phyloP scores from a whole-genome alignment of 2,113 vertebrate species.

The Ciconia boyciana region DNA sequence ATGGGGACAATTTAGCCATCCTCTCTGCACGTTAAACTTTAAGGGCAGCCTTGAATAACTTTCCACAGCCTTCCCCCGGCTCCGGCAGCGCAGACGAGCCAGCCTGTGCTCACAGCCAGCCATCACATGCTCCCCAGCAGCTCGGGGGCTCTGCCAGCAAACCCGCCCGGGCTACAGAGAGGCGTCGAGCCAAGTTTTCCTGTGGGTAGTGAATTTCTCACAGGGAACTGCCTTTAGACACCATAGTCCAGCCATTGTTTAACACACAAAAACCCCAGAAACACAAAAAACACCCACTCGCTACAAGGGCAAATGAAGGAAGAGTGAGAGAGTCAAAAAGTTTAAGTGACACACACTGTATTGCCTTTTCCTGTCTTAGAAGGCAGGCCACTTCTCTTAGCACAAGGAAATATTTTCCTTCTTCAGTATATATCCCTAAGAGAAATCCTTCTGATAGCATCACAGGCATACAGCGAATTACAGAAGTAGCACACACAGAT shows the following conservation, averaged over 20 bases:
- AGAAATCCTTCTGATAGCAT: not conserved
- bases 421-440: not conserved
- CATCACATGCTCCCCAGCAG: constrained; percentile 19
- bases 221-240: constrained; percentile 13
- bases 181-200: not conserved
- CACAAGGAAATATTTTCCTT: not conserved
- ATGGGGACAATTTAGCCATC: not conserved
- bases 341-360: not conserved
- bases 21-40: not conserved
- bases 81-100: not conserved
- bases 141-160: constrained; percentile 6
- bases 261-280: not conserved
- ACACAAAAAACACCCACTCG: not conserved
- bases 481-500: not conserved
- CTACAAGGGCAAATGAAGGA: not conserved
- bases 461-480: not conserved
- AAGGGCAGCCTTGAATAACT: not conserved
- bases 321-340: not conserved
- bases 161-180: not conserved
- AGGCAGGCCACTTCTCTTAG: not conserved
- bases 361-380: not conserved
- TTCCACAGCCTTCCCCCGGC: not conserved
- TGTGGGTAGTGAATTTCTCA: constrained; percentile 14
- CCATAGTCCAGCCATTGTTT: constrained; percentile 6
- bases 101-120: not conserved